A percentile compares a stretch with the other conserved stretches of the same genome.
phyloP scores from a whole-genome alignment of 2,888 invertebrate genomes.

The Gymnocheta viridis region DNA sequence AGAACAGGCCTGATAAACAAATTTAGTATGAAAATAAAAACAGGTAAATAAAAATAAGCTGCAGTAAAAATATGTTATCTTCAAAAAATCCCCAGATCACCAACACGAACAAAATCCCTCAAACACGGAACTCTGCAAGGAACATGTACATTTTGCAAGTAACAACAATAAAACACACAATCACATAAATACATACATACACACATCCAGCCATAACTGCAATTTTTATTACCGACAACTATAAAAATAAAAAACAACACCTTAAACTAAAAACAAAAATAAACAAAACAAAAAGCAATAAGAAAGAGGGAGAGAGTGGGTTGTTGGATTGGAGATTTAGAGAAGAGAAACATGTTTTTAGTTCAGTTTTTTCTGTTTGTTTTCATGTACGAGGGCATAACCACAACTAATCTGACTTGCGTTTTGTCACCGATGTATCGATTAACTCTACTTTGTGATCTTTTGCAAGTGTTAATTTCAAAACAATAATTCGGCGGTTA shows the following conservation, averaged over 20 bases:
- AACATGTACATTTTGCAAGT: background rate
- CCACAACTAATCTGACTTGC: background rate
- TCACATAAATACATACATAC: background rate
- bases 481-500: too few species aligned
- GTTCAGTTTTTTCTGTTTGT: background rate
- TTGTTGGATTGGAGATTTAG: background rate
- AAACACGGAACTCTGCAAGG: too few species aligned
- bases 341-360: slow-evolving; percentile 55
- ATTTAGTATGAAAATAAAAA: too few species aligned
- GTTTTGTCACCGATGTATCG: background rate
- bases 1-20: too few species aligned
- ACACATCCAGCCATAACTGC: background rate
- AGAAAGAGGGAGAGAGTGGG: slow-evolving; percentile 19
- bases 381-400: background rate
- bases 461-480: too few species aligned
- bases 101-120: too few species aligned
- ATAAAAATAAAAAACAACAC: slow-evolving; percentile 35
- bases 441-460: too few species aligned
- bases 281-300: background rate
- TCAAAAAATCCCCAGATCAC: too few species aligned
- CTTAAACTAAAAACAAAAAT: slow-evolving; percentile 6
- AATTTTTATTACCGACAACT: slow-evolving; percentile 31
- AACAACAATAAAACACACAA: background rate
- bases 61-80: too few species aligned
- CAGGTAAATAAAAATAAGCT: too few species aligned